Evolutionary conservation across 2,113 vertebrate genomes (phyloP).

Genomic region (Dipodomys spectabilis): DNA sequence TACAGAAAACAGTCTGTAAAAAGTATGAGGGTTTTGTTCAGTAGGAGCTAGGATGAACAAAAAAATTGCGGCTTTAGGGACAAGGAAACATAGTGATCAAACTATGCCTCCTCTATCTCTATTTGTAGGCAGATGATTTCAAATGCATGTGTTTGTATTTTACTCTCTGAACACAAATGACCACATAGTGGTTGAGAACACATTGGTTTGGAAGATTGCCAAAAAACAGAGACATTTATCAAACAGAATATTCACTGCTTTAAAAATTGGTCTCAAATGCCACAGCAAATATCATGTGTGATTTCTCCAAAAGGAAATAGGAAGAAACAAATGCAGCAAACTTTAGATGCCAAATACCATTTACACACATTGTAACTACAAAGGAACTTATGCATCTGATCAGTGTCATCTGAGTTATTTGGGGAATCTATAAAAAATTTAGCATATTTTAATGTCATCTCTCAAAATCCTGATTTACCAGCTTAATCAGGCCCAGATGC

Average conservation of each 20-base stretch:
- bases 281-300: neutral
- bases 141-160: neutral
- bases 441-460: neutral
- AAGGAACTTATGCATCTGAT: neutral
- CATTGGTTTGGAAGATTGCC: neutral
- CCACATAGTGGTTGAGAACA: neutral
- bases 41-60: neutral
- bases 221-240: neutral
- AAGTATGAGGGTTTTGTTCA: conserved; percentile 18
- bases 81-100: neutral
- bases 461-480: neutral
- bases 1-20: neutral
- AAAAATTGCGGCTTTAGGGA: neutral
- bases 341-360: neutral
- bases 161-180: neutral
- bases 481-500: neutral
- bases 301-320: neutral
- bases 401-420: neutral
- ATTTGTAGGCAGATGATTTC: neutral
- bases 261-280: conserved; percentile 23
- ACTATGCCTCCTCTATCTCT: fast-evolving
- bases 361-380: conserved; percentile 2
- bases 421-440: neutral
- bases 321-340: neutral
- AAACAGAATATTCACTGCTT: neutral